Evolutionary conservation across 1,140 invertebrate genomes (phyloP), one percentile per base, ranked within the genome.

Genomic region (Dendrolimus kikuchii): DNA sequence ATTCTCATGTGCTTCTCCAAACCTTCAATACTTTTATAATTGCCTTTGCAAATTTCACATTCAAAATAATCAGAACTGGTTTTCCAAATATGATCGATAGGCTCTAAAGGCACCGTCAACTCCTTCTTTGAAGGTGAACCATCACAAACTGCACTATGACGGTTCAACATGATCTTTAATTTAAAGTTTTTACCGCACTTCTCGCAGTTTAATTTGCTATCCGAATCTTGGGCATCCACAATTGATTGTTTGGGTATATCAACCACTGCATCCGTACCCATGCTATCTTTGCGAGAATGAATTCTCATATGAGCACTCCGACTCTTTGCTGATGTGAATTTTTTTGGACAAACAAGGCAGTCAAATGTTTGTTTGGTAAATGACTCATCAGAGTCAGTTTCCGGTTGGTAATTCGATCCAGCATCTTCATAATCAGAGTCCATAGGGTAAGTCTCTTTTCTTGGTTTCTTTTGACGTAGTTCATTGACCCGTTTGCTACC

Each of bases 131-230:
- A 64, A 3, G 67, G 58, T 2, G 55, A 55, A 36, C 56, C 68
- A 0, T 51, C 50, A 43, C 74, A 86, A 7, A 61, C 44, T 4
- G 77, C 79, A 3, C 42, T 38, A 51, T 81, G 77, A 4, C 75
- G 62, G 40, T 78, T 78, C 43, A 81, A 53, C 75, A 81, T 78
- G n/a, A 81, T 78, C 48, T 87, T 86, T 44, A 85, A 66, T 54
- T 86, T 88, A 50, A 86, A 87, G 5, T 68, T 72, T 53, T 83
- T 86, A 6, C 71, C 76, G 53, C 87, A 88, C 55, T 74, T 77
- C 0, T 80, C 71, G 49, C 85, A 88, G 5, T 52, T 69, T 7
- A 81, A 58, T 48, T 77, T 74, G 40, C 77, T 70, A 5, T 81
- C 73, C n/a, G 61, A 69, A 38, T 81, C 75, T 1, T 52, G 40